A percentile compares a stretch with the other conserved stretches of the same genome.
Evolutionary conservation across 2,888 invertebrate genomes (phyloP).

Genomic region (Tetropium fuscum): DNA sequence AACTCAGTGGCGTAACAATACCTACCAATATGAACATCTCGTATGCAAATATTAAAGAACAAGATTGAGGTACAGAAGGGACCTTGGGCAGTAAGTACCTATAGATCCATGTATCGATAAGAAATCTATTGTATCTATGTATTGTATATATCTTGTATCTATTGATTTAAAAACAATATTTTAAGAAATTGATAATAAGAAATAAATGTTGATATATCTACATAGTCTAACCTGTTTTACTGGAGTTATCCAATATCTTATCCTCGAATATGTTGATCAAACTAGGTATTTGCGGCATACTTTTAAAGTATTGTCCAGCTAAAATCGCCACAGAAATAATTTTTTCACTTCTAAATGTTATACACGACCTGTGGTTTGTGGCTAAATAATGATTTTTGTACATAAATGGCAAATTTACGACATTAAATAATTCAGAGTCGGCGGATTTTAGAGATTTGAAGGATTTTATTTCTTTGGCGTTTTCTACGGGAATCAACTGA

Average conservation of each 20-base stretch:
- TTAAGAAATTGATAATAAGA: too few relatives aligned
- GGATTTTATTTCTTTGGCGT: slow-evolving; percentile 33
- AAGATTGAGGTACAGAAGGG: too few relatives aligned
- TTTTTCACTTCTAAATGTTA: slow-evolving; percentile 28
- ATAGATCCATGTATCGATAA: too few relatives aligned
- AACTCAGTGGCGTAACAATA: too few relatives aligned
- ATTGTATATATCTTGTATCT: too few relatives aligned
- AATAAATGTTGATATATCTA: too few relatives aligned
- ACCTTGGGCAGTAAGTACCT: too few relatives aligned
- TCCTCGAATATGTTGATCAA: slow-evolving; percentile 42
- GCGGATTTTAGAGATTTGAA: slow-evolving; percentile 42
- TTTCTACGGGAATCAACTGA: slow-evolving; percentile 45
- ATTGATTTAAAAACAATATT: too few relatives aligned
- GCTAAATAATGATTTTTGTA: slow-evolving; percentile 30
- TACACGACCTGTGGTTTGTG: slow-evolving; percentile 31
- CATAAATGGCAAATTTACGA: slow-evolving; percentile 34
- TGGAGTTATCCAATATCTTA: slow-evolving; percentile 26
- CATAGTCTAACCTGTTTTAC: slow-evolving; percentile 35
- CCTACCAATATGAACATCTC: too few relatives aligned
- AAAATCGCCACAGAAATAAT: slow-evolving; percentile 28
- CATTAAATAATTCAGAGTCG: slow-evolving; percentile 44
- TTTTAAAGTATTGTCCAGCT: slow-evolving; percentile 36
- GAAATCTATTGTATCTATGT: too few relatives aligned
- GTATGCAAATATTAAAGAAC: too few relatives aligned
- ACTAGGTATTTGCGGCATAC: slow-evolving; percentile 48